Base-by-base conservation (phyloP, 2,113 vertebrate species). In the Prietella phreatophila region DNA sequence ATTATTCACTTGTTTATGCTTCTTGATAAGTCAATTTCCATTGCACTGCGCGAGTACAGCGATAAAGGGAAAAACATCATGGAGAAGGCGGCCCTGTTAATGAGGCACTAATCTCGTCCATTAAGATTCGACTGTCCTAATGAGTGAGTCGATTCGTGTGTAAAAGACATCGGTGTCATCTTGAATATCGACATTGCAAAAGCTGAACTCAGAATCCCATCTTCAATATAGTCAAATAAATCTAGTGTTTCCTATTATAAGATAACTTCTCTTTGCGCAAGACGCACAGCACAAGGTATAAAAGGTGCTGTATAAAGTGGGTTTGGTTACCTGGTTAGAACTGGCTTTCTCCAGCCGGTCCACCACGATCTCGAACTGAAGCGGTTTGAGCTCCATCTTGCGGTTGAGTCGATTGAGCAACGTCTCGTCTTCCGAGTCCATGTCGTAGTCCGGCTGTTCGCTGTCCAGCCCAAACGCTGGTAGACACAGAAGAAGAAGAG, bases 371-470 rank as follows among this genome's bases (percentile, higher is more conserved):
- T 98, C 97, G 93, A 98, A 98, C 94, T 98, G 97, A 91, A 97
- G 93, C 4, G 97, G 97, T 91, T 96, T 98, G 91, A 98, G 96
- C 92, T 98, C 97, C 96, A 97, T 97, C 92, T 97, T 98, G 89
- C 97, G 95, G 93, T 97, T 98, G 56, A 98, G 96, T 89, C 97
- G 95, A 93, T 97, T 97, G 90, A 98, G 95, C 78, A 98, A 94
- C 14, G 96, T 97, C 90, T 98, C 97, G 75, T 98, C 97, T 94
- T 98, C 97, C 2, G 97, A 98, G 94, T 98, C 97, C 97, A 98
- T 97, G 91, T 98, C 97, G 78, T 98, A 98, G 94, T 98, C 97
- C 69, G 97, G 97, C 93, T 97, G 97, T 5, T 98, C 97, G 69
- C 95, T 96, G 94, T 98, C 97, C 93, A 98, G 94, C 91, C 97